These are phyloP conservation scores for Saccostrea echinata DNA, from an alignment of 1,140 invertebrate genomes.

Conservation along the genomic window DNA sequence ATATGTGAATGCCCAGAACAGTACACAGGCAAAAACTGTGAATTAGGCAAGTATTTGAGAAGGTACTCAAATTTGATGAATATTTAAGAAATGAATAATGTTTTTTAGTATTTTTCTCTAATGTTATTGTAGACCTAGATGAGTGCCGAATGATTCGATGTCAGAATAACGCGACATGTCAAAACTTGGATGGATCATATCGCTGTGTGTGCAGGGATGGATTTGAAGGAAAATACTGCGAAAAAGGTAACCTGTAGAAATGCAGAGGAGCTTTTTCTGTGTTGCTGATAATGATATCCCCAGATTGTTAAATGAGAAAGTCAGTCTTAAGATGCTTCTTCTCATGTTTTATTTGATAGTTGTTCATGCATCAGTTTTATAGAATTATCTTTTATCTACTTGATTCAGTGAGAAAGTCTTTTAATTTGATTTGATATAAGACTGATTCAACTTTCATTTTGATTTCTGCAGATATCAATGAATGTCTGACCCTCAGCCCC, in stretches of 20 bases:
- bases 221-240: conserved; percentile 48
- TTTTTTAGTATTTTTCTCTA: background rate
- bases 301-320: too few species aligned
- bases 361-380: too few species aligned
- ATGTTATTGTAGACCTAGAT: conserved; percentile 46
- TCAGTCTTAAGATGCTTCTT: too few species aligned
- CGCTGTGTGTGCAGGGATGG: conserved; percentile 47
- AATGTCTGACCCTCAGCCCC: conserved; percentile 45
- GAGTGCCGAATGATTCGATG: conserved; percentile 53
- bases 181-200: conserved; percentile 47
- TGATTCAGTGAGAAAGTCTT: too few species aligned
- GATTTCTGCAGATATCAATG: conserved; percentile 48
- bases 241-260: conserved; percentile 32
- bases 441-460: background rate
- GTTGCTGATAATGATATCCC: too few species aligned
- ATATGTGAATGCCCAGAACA: conserved; percentile 45
- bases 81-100: background rate
- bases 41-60: conserved; percentile 16
- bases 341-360: too few species aligned
- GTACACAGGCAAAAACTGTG: conserved; percentile 56
- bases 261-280: too few species aligned
- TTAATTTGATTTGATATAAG: too few species aligned
- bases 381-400: too few species aligned
- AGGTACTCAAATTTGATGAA: background rate
- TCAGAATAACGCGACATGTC: conserved; percentile 53